phyloP scores from a whole-genome alignment of 2,888 invertebrate species.

The Erebia aethiops region DNA sequence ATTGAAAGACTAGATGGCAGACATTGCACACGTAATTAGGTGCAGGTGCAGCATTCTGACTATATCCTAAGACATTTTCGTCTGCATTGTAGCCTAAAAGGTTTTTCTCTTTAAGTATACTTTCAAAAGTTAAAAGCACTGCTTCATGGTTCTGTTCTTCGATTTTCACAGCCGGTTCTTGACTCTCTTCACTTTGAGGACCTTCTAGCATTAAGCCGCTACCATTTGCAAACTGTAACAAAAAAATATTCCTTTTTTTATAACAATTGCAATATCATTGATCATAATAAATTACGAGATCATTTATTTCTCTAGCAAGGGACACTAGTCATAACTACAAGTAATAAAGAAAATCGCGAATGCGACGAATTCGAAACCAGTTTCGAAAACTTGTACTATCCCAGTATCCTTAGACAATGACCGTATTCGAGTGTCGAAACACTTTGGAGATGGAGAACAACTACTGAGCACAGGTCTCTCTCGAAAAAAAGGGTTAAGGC shows the following conservation, averaged over 20 bases:
- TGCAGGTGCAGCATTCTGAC: constrained; percentile 30
- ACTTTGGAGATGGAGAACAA: too few species aligned
- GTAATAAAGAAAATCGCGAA: too few species aligned
- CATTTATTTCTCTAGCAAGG: too few species aligned
- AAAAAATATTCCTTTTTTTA: background rate
- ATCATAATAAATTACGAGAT: too few species aligned
- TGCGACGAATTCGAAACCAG: too few species aligned
- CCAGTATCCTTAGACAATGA: too few species aligned
- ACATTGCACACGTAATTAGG: constrained; percentile 62
- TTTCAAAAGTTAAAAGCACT: constrained; percentile 67
- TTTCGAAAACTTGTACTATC: too few species aligned
- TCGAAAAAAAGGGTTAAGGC: too few species aligned
- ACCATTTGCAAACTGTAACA: constrained; percentile 62
- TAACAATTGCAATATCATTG: background rate
- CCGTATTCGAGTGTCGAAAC: too few species aligned
- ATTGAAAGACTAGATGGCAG: constrained; percentile 72
- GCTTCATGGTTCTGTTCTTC: constrained; percentile 64
- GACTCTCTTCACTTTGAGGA: constrained; percentile 56
- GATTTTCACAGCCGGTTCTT: constrained; percentile 62
- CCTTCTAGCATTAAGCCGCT: constrained; percentile 56
- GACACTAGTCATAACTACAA: too few species aligned
- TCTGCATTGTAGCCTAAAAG: constrained; percentile 42
- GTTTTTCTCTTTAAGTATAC: constrained; percentile 57
- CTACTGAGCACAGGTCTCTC: too few species aligned
- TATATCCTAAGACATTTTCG: constrained; percentile 42